Base-by-base conservation (phyloP, 2,888 invertebrate genomes). In the Alitta virens region DNA sequence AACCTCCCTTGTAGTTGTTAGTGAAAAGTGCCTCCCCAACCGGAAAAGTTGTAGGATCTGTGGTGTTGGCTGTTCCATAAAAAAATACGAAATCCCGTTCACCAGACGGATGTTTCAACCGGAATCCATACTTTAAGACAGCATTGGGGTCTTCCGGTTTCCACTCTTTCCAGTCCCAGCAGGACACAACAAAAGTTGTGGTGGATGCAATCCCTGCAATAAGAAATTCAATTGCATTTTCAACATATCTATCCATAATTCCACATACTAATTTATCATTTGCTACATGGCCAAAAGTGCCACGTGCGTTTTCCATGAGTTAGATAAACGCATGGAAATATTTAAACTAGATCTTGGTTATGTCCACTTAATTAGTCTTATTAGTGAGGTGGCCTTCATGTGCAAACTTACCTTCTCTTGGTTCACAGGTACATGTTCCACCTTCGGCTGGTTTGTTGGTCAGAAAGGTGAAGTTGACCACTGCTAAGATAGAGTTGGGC, bases 381-480 rank as follows among this genome's bases (percentile, higher is more conserved):
- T n/a, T n/a, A n/a, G n/a, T n/a, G n/a, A n/a, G n/a, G n/a, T n/a
- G n/a, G n/a, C n/a, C n/a, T n/a, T n/a, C n/a, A 7, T 33, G 33
- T 33, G 5, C 33, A 5, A n/a, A 5, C 18, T 16, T 46, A 46
- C 46, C 46, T n/a, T 26, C n/a, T 2, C 55, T 33, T 55, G 55
- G 55, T 14, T 24, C 21, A 7, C 23, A n/a, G 7, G 24, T 26
- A 26, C 55, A 55, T 14, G 23, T 55, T 24, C 55, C 55, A 18
- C 27, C 55, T 2, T 21, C 21, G 23, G 55, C 26, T 23, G 55
- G 55, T 55, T 26, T 55, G 25, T 55, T 55, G 26, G 42, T 42
- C 21, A 55, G 18, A 27, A 55, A 55, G 5, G 46, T 46, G 21
- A 18, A 46, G 46, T 46, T 46, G 5, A 21, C 46, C n/a, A 3